Conservation (phyloP, 2,797 vertebrate species). For the Tauraco hartlaubi region DNA sequence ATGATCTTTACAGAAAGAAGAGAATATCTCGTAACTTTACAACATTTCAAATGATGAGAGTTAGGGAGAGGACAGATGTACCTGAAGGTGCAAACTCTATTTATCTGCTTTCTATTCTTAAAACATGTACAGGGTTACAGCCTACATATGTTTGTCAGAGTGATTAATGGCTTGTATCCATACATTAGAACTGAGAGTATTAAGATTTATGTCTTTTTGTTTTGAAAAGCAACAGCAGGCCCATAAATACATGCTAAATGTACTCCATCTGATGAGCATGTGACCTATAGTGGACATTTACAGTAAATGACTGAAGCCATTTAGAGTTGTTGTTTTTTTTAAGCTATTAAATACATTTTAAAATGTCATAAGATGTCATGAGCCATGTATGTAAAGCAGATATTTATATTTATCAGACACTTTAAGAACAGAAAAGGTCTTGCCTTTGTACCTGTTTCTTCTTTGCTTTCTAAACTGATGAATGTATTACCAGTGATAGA, state of each 20-base stretch:
- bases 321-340: not conserved
- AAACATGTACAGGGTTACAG: slow-evolving; percentile 82
- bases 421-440: slow-evolving; percentile 58
- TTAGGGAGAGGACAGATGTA: slow-evolving; percentile 75
- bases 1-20: slow-evolving; percentile 26
- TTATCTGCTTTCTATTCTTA: slow-evolving; percentile 79
- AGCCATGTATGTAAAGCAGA: slow-evolving; percentile 32
- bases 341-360: slow-evolving; percentile 73
- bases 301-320: slow-evolving; percentile 65
- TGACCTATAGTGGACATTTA: slow-evolving; percentile 61
- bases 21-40: slow-evolving; percentile 78
- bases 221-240: slow-evolving; percentile 55
- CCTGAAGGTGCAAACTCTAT: slow-evolving; percentile 82
- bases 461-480: slow-evolving; percentile 53
- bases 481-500: slow-evolving; percentile 29
- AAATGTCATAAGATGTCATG: slow-evolving; percentile 55
- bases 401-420: slow-evolving; percentile 74
- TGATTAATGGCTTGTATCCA: slow-evolving; percentile 73
- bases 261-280: slow-evolving; percentile 34
- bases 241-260: slow-evolving; percentile 28
- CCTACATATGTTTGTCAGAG: slow-evolving; percentile 78
- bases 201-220: slow-evolving; percentile 70
- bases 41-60: slow-evolving; percentile 36
- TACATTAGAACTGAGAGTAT: slow-evolving; percentile 60
- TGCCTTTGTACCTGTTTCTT: slow-evolving; percentile 47